Evolutionary conservation across 2,113 vertebrate species (phyloP).

Genomic region (Rhinopomastus cyanomelas): DNA sequence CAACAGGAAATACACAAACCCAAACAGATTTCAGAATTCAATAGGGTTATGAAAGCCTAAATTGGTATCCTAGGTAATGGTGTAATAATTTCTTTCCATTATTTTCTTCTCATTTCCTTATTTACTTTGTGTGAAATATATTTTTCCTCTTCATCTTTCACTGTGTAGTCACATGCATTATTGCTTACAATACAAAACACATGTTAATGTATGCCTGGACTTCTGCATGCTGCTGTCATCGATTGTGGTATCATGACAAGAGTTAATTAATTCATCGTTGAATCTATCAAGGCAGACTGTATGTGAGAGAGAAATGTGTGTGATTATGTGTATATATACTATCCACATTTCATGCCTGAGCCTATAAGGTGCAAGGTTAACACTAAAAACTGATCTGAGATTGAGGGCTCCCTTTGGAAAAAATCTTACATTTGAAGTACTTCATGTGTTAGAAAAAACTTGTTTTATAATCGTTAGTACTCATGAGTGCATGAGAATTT

Average conservation of each 20-base stretch:
- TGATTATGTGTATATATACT: background rate
- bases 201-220: background rate
- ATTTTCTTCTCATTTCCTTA: background rate
- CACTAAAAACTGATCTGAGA: background rate
- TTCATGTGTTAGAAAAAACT: background rate
- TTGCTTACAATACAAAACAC: background rate
- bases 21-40: background rate
- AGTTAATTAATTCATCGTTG: constrained; percentile 2
- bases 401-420: background rate
- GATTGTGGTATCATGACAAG: background rate
- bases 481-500: background rate
- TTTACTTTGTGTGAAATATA: background rate
- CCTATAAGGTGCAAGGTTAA: background rate
- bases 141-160: background rate
- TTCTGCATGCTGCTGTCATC: background rate
- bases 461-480: background rate
- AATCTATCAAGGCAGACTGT: background rate
- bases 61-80: background rate
- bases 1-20: background rate
- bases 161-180: constrained; percentile 12
- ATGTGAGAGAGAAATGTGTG: background rate
- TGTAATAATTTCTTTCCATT: background rate
- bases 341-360: background rate
- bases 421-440: background rate
- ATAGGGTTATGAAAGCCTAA: background rate